Conservation (phyloP, 1,140 invertebrate species). For the Episyrphus balteatus region DNA sequence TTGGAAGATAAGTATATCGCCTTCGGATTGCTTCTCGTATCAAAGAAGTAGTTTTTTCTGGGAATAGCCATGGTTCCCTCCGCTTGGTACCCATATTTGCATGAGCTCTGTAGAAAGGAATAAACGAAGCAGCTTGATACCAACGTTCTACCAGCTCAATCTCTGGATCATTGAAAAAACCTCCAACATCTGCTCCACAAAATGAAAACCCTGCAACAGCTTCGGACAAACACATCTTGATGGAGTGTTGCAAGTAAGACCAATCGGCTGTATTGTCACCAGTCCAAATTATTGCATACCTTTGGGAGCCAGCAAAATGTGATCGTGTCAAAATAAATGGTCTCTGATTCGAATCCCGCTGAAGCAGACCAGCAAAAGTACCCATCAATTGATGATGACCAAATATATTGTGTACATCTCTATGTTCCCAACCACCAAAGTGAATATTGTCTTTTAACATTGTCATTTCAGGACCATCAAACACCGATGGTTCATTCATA, state of each 20-base stretch:
- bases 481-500: slow-evolving; percentile 99
- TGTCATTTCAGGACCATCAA: slow-evolving; percentile 95
- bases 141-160: slow-evolving; percentile 81
- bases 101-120: slow-evolving; percentile 52
- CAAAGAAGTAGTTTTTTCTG: slow-evolving; percentile 58
- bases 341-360: slow-evolving; percentile 55
- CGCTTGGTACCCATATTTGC: slow-evolving; percentile 84
- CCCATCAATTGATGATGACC: slow-evolving; percentile 55
- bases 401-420: slow-evolving; percentile 94
- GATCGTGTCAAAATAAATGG: slow-evolving; percentile 90
- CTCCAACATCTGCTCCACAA: slow-evolving; percentile 94
- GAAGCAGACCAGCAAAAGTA: slow-evolving; percentile 70
- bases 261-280: slow-evolving; percentile 96
- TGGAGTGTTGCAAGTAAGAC: slow-evolving; percentile 74
- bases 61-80: slow-evolving; percentile 92
- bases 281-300: slow-evolving; percentile 91
- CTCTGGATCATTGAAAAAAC: slow-evolving; percentile 96
- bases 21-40: slow-evolving; percentile 69
- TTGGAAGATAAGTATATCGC: slow-evolving; percentile 81
- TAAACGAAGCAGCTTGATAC: slow-evolving; percentile 72
- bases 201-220: slow-evolving; percentile 84
- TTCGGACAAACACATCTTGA: slow-evolving; percentile 91
- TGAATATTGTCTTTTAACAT: slow-evolving; percentile 80
- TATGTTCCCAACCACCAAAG: slow-evolving; percentile 79
- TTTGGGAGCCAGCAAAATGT: slow-evolving; percentile 85